phyloP scores from a whole-genome alignment of 2,888 invertebrate species.

The Drosophila demipolita region DNA sequence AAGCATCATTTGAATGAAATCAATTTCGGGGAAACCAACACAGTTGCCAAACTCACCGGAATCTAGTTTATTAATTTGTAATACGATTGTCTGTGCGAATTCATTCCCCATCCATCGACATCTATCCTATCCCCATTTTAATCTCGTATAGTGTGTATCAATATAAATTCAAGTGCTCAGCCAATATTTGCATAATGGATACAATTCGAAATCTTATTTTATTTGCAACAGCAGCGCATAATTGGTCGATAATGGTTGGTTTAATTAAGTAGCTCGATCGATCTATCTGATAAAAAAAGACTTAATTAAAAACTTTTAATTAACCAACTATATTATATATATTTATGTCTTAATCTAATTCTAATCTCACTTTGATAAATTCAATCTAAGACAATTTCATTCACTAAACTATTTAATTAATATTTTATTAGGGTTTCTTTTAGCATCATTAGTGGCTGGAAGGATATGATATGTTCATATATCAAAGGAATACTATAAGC shows the following conservation, averaged over 20 bases:
- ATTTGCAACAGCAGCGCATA: not conserved
- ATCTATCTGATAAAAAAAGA: not conserved
- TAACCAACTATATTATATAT: not conserved
- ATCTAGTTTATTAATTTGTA: constrained; percentile 39
- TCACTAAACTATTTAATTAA: not conserved
- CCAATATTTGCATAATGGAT: constrained; percentile 26
- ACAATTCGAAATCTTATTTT: constrained; percentile 5
- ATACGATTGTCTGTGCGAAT: constrained; percentile 14
- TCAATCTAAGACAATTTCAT: not conserved
- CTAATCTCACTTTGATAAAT: not conserved
- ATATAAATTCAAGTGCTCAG: constrained; percentile 17
- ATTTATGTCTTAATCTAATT: not conserved
- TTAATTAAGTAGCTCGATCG: not conserved
- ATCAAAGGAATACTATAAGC: accelerated
- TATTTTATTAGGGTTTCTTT: not conserved
- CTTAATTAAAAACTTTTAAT: not conserved
- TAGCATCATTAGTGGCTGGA: not conserved
- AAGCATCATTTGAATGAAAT: constrained; percentile 47
- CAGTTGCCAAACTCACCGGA: constrained; percentile 9
- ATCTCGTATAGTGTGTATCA: not conserved
- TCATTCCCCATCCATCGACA: constrained; percentile 3
- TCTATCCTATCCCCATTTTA: not conserved
- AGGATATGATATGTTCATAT: not conserved
- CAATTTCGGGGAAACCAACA: constrained; percentile 27
- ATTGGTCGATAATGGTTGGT: not conserved